phyloP scores from a whole-genome alignment of 2,797 vertebrate genomes.

The Hypotaenidia okinawae region DNA sequence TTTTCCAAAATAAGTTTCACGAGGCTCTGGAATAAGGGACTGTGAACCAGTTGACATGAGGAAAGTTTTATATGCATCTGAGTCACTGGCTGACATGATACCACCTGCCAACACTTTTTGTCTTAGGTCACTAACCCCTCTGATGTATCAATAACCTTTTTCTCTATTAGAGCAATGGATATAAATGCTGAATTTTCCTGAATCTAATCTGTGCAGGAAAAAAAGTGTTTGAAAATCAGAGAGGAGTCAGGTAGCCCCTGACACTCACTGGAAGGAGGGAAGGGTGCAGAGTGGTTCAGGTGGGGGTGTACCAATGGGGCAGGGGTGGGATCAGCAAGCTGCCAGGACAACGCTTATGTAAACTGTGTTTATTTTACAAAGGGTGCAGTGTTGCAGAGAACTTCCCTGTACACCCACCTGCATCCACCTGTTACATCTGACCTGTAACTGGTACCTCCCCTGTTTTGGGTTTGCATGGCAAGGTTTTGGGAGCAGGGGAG shows the following conservation, averaged over 20 bases:
- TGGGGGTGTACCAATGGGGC: rapidly evolving
- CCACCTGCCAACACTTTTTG: not conserved
- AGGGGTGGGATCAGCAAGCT: not conserved
- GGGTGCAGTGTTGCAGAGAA: not conserved
- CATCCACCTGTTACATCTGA: not conserved
- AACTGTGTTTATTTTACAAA: not conserved
- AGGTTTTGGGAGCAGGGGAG: too few relatives aligned
- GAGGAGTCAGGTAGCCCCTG: not conserved
- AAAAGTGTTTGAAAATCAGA: not conserved
- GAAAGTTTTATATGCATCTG: not conserved
- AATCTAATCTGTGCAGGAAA: not conserved
- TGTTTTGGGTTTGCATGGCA: too few relatives aligned
- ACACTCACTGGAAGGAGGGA: rapidly evolving
- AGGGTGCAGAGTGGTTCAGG: not conserved
- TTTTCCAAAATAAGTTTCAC: not conserved
- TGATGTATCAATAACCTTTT: not conserved
- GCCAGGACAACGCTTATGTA: not conserved
- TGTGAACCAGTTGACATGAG: not conserved
- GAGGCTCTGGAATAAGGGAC: not conserved
- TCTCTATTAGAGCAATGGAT: rapidly evolving
- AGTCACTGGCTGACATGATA: not conserved
- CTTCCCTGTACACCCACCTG: not conserved
- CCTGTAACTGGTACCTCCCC: rapidly evolving
- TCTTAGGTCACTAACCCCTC: not conserved
- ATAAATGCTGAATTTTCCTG: not conserved